These are phyloP conservation scores for Champsocephalus esox DNA, from an alignment of 2,797 vertebrate species.

Conservation along the genomic window DNA sequence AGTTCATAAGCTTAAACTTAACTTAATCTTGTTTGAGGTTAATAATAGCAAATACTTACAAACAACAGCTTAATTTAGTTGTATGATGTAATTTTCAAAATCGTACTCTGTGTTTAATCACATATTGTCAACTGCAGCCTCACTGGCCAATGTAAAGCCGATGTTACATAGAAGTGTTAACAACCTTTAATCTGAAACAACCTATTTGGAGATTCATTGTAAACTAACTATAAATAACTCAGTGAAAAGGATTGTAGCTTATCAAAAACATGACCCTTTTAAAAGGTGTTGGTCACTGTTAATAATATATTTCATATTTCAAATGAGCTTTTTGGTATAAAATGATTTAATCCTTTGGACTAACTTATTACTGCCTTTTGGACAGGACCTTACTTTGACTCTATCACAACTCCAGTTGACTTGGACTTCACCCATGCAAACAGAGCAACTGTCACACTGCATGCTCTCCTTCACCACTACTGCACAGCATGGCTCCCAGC, in stretches of 20 bases:
- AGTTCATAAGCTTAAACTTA: not conserved
- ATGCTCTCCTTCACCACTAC: constrained; percentile 46
- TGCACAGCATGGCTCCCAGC: constrained; percentile 59
- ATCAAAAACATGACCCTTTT: not conserved
- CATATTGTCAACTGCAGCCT: not conserved
- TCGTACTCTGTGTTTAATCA: not conserved
- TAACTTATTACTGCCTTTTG: not conserved
- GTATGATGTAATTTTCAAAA: not conserved
- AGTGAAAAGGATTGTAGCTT: not conserved
- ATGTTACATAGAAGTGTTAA: not conserved
- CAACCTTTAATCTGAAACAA: not conserved
- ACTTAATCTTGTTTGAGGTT: not conserved
- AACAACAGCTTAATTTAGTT: not conserved
- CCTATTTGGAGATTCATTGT: not conserved
- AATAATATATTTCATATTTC: not conserved
- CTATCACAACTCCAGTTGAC: not conserved
- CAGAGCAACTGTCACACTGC: constrained; percentile 41
- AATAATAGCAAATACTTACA: not conserved
- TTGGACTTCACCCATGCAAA: constrained; percentile 38
- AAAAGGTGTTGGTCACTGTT: not conserved
- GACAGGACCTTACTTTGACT: not conserved
- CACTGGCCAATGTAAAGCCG: not conserved
- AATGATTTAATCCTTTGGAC: not conserved
- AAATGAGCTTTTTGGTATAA: not conserved
- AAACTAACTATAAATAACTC: not conserved